phyloP scores from a whole-genome alignment of 2,888 invertebrate species.

The Nemapogon koenigi region DNA sequence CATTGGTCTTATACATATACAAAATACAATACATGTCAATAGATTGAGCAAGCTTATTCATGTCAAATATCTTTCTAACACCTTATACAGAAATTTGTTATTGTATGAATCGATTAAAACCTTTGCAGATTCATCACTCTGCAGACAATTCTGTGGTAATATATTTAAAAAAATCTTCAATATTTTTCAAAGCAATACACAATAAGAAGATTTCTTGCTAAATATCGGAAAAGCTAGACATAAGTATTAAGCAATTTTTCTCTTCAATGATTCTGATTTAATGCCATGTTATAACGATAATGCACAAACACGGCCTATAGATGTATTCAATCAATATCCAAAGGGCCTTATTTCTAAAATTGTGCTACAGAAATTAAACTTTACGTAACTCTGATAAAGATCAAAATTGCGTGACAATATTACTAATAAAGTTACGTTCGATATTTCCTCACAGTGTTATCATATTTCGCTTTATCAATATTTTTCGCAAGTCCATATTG shows the following conservation, averaged over 20 bases:
- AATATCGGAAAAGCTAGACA: constrained; percentile 16
- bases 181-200: too few relatives aligned
- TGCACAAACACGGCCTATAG: constrained; percentile 49
- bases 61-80: too few relatives aligned
- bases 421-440: constrained; percentile 49
- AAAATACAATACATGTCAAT: too few relatives aligned
- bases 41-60: too few relatives aligned
- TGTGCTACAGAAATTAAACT: background rate
- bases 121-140: too few relatives aligned
- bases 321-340: constrained; percentile 25
- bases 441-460: constrained; percentile 51
- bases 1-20: too few relatives aligned
- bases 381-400: constrained; percentile 10
- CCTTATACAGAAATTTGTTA: too few relatives aligned
- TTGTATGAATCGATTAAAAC: too few relatives aligned
- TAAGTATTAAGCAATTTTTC: constrained; percentile 60
- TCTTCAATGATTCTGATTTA: constrained; percentile 51
- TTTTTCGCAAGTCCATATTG: constrained; percentile 1
- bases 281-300: constrained; percentile 52
- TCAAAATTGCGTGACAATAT: constrained; percentile 12
- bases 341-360: constrained; percentile 22
- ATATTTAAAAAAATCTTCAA: too few relatives aligned
- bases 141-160: too few relatives aligned
- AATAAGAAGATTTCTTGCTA: constrained; percentile 3
- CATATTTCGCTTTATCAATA: constrained; percentile 29